A percentile compares a stretch with the other conserved stretches of the same genome.
Evolutionary conservation across 1,140 invertebrate species (phyloP).

Genomic region (Calephelis nemesis): DNA sequence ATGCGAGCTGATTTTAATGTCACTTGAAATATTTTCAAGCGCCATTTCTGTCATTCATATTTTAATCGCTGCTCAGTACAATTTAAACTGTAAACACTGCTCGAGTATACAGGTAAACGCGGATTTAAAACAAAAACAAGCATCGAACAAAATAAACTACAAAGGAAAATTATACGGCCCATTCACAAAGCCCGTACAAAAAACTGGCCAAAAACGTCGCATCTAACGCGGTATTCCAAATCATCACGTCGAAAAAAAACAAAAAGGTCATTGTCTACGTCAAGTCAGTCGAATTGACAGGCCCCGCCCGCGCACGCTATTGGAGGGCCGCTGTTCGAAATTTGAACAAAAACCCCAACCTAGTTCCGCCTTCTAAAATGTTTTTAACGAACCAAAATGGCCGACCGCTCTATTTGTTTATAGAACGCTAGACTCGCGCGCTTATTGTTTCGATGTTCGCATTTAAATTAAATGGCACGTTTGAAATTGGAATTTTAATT

Average conservation of each 20-base stretch:
- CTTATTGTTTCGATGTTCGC: constrained; percentile 37
- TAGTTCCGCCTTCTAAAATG: constrained; percentile 78
- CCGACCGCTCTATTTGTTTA: constrained; percentile 59
- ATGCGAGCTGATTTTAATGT: no score
- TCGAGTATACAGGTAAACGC: constrained; percentile 14
- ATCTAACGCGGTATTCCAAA: constrained; percentile 40
- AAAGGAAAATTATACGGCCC: constrained; percentile 14
- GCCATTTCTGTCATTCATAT: constrained; percentile 8
- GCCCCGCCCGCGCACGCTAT: constrained; percentile 72
- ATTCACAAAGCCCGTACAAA: constrained; percentile 18
- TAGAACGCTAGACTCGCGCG: constrained; percentile 40
- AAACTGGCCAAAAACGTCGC: constrained; percentile 32
- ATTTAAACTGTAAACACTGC: constrained; percentile 5
- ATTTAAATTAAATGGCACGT: constrained; percentile 36
- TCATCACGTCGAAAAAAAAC: constrained; percentile 56
- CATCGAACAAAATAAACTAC: constrained; percentile 21
- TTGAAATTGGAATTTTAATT: constrained; percentile 39
- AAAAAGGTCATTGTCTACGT: constrained; percentile 70
- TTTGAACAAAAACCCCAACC: constrained; percentile 75
- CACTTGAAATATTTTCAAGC: constrained; percentile 10
- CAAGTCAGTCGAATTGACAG: constrained; percentile 73
- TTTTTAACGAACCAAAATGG: constrained; percentile 75
- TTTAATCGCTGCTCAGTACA: constrained; percentile 15
- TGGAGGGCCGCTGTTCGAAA: constrained; percentile 68
- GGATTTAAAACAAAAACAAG: constrained; percentile 19